phyloP scores from a whole-genome alignment of 2,797 vertebrate genomes.

The Amphiprion clarkii region DNA sequence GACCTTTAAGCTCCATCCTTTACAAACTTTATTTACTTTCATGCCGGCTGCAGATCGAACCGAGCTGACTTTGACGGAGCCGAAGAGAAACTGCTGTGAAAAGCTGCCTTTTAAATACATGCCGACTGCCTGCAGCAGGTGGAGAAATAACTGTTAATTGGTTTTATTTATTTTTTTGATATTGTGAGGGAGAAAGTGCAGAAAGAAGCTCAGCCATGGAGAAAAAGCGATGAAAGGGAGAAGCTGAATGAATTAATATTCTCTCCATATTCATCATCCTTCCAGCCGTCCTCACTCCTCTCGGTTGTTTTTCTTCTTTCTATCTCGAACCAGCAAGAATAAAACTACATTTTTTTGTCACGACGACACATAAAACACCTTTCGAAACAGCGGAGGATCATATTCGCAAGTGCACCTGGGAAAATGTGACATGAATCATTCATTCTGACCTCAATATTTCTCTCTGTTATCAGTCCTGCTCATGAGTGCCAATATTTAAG shows the following conservation, averaged over 20 bases:
- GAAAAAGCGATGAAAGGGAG: not conserved
- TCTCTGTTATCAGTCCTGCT: not conserved
- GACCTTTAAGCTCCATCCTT: constrained; percentile 49
- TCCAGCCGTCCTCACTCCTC: no score
- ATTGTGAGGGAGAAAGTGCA: not conserved
- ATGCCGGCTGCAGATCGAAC: constrained; percentile 7
- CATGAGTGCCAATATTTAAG: no score
- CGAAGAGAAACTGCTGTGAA: constrained; percentile 7
- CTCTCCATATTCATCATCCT: not conserved
- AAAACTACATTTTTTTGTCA: not conserved
- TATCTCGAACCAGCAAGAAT: not conserved
- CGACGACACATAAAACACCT: not conserved
- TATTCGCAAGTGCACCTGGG: not conserved
- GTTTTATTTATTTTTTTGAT: not conserved
- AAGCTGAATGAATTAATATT: no score
- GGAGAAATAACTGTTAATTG: not conserved
- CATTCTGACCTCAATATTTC: not conserved
- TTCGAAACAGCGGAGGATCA: not conserved
- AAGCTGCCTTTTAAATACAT: constrained; percentile 9
- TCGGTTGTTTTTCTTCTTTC: not conserved
- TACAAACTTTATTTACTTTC: constrained; percentile 38
- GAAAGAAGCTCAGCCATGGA: not conserved
- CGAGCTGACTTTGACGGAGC: constrained; percentile 20
- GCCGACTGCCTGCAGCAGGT: not conserved
- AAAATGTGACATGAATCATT: constrained; percentile 10